Percentiles rank a stretch among this genome's conserved stretches.
phyloP scores from a whole-genome alignment of 1,140 invertebrate species.

The Drosophila punjabiensis region DNA sequence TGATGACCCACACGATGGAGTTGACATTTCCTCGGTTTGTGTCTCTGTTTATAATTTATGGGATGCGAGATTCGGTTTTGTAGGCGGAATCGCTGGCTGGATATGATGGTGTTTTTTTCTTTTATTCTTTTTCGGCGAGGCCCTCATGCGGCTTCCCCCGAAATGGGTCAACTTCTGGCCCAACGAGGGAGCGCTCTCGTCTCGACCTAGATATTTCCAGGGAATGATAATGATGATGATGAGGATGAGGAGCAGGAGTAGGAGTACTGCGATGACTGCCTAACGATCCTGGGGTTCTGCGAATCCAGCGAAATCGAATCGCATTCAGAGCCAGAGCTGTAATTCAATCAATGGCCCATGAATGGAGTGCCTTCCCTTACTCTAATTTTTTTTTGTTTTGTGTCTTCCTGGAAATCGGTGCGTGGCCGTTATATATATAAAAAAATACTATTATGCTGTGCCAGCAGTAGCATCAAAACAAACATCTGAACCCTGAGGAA shows the following conservation, averaged over 20 bases:
- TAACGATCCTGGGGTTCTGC: conserved; percentile 53
- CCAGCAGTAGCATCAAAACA: conserved; percentile 55
- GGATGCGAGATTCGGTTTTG: conserved; percentile 38
- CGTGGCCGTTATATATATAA: conserved; percentile 53
- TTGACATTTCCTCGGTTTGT: conserved; percentile 40
- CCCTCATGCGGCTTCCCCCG: conserved; percentile 59
- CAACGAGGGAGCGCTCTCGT: conserved; percentile 8
- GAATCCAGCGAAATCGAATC: conserved; percentile 48
- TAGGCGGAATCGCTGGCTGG: conserved; percentile 34
- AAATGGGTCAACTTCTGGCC: conserved; percentile 54
- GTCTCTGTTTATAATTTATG: conserved; percentile 60
- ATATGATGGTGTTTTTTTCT: neutral
- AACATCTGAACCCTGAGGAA: conserved; percentile 50
- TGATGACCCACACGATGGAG: conserved; percentile 67
- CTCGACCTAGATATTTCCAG: conserved; percentile 51
- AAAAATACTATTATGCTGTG: conserved; percentile 59
- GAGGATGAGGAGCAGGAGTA: neutral
- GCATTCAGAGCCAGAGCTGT: conserved; percentile 49
- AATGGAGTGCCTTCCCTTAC: conserved; percentile 60
- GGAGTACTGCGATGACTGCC: conserved; percentile 17
- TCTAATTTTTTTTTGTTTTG: conserved; percentile 11
- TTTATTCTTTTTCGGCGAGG: neutral
- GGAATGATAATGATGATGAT: conserved; percentile 43
- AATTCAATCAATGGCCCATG: conserved; percentile 74
- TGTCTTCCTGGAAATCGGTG: conserved; percentile 65